These are phyloP conservation scores for Heliconius eleuchia DNA, from an alignment of 1,140 invertebrate genomes.

Conservation along the genomic window DNA sequence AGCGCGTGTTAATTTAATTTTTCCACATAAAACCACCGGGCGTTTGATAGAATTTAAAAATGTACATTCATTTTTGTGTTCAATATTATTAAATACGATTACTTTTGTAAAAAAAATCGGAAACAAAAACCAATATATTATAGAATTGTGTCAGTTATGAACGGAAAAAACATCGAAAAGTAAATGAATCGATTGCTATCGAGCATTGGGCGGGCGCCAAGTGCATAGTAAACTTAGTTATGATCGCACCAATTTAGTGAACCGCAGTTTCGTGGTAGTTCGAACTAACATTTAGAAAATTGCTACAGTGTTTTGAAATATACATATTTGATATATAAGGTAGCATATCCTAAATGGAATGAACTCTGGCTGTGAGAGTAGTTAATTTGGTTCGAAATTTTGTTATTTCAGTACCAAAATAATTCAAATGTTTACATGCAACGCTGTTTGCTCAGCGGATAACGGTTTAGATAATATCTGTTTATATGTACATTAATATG, in stretches of 20 bases:
- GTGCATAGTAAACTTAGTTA: conserved; percentile 62
- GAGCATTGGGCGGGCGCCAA: conserved; percentile 51
- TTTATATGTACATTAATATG: no score
- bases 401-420: not conserved
- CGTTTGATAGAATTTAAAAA: not conserved
- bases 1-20: not conserved
- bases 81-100: conserved; percentile 7
- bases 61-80: not conserved
- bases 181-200: conserved; percentile 57
- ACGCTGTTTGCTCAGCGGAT: not conserved
- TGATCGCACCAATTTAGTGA: conserved; percentile 48
- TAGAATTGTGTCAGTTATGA: not conserved
- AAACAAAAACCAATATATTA: not conserved
- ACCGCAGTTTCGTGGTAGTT: conserved; percentile 24
- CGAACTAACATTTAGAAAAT: conserved; percentile 26
- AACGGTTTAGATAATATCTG: not conserved
- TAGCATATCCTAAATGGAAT: conserved; percentile 6
- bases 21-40: not conserved
- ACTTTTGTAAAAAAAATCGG: not conserved
- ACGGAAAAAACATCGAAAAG: conserved; percentile 37
- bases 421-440: not conserved
- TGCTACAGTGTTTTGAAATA: conserved; percentile 20
- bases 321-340: not conserved
- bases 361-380: not conserved
- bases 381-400: not conserved